Evolutionary conservation across 2,113 vertebrate species (phyloP), one percentile per base, ranked within the genome.

Genomic region (Nyctibius bracteatus): DNA sequence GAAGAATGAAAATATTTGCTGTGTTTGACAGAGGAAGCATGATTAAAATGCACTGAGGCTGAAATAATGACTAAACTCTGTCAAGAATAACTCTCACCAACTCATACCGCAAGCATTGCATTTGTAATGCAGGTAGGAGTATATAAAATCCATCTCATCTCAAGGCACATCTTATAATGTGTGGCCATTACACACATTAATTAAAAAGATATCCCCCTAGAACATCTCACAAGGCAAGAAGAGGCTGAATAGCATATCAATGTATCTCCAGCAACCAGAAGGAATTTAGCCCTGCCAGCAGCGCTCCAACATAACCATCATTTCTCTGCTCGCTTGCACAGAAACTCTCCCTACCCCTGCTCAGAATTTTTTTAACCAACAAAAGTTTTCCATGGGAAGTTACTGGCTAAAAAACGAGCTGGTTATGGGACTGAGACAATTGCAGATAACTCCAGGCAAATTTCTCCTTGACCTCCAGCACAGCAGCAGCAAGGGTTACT

Each of bases 41-140:
- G 97, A 98, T 98, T 97, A 98, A 97, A 97, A 97, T 75, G 88
- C 95, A 91, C 84, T 71, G 65, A 96, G 93, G 96, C 47, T 44
- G 97, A 98, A 98, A 97, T 96, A 97, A 97, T 41, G 39, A 82
- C 92, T 96, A 6, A 54, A 82, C 47, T 96, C 88, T 81, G 90
- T 85, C 72, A 92, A 90, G 92, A 96, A 67, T 88, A 92, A 75
- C 49, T 81, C 86, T 81, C 88, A 88, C 89, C 75, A 16, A 44
- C 92, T 92, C 68, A 37, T 35, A 90, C 52, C 85, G 81, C 87
- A 67, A 81, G 81, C 8, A 46, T 78, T 27, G n/a, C 88, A 96
- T 96, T 88, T 80, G 93, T 97, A 96, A 96, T 52, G 28, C 65
- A 3, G 15, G 65, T 54, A 7, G 71, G 80, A 67, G 79, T 81